Evolutionary conservation across 2,888 invertebrate genomes (phyloP), one percentile per base, ranked within the genome.

Genomic region (Oscheius sp.): DNA sequence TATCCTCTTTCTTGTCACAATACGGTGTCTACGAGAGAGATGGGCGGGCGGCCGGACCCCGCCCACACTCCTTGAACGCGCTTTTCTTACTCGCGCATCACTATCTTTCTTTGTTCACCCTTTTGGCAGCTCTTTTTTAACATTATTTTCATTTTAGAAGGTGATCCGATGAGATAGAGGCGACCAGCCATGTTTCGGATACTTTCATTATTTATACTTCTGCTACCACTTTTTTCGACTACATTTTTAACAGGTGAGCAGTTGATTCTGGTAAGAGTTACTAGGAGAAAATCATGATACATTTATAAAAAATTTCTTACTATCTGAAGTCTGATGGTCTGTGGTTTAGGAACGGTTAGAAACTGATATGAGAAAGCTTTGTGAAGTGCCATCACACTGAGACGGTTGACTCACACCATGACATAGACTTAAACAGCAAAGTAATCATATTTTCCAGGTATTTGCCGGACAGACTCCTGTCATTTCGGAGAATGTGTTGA

Each of bases 401-500:
- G 21, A 21, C 42, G 42, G 42, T 42, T 42, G 7, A 5, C 4
- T 7, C 42, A 42, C 3, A 42, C 3, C 7, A 5, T 42, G 42
- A 5, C 7, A 5, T 42, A 42, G 7, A 5, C 4, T 3, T 42
- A 42, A 3, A 7, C 3, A 53, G 4, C 29, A 53, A 53, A 53
- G 11, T 33, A 33, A 29, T 35, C 32, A 11, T 4, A 11, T 62
- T 62, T 42, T 63, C 13, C 68, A 68, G 68, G 68, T 21, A 7
- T 51, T 42, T 68, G 68, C 42, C 37, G 68, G 21, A 53, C 51
- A 21, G 55, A 68, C 21, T 68, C 68, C 51, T 68, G 68, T 53
- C n/a, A 55, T 53, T n/a, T 51, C n/a, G 68, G 55, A 11, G 68
- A 55, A 68, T 53, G 55, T 29, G 35, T 53, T 35, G 53, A 35